Evolutionary conservation across 2,888 invertebrate genomes (phyloP), one percentile per base, ranked within the genome.

Genomic region (Lissocephala sabroskyi): DNA sequence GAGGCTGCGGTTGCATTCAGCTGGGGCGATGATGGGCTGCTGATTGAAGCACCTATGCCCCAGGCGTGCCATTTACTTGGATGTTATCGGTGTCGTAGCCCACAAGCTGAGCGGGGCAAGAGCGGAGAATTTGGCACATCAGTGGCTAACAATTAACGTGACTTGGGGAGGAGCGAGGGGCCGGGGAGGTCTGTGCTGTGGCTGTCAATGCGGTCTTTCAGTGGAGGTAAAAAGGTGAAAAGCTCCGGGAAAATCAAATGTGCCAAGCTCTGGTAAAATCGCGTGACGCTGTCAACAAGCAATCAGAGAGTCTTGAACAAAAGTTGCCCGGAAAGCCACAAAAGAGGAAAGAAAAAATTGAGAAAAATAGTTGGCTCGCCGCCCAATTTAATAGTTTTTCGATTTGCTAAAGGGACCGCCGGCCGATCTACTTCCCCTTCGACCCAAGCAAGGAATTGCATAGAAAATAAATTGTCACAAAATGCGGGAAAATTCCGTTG

Each of bases 351-450:
- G 18, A 37, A 26, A 26, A 40, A 26, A 26, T 13, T 32, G 9
- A 32, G 23, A 44, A 36, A 50, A 41, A 45, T 60, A 52, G 43
- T 58, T 77, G 75, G 75, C 75, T 60, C 57, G 50, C 57, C 66
- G 75, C 75, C 75, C 73, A 75, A 75, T 77, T 75, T 77, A 75
- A 75, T 75, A 77, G 75, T 75, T 75, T 77, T 77, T 68, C 73
- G 76, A 75, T 73, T 73, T 68, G 73, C 67, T 67, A 71, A 71
- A 71, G 59, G 60, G 71, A 75, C 30, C 10, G 3, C n/a, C 30
- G 9, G 4, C 7, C 23, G 7, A 23, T 23, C 23, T 23, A 5
- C 23, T 5, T 3, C 4, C 23, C 3, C 23, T 23, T 23, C 23
- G 4, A 23, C n/a, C n/a, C n/a, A n/a, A n/a, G n/a, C 7, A 23